These are phyloP conservation scores for Sicus ferrugineus DNA, from an alignment of 2,888 invertebrate genomes.

Conservation along the genomic window DNA sequence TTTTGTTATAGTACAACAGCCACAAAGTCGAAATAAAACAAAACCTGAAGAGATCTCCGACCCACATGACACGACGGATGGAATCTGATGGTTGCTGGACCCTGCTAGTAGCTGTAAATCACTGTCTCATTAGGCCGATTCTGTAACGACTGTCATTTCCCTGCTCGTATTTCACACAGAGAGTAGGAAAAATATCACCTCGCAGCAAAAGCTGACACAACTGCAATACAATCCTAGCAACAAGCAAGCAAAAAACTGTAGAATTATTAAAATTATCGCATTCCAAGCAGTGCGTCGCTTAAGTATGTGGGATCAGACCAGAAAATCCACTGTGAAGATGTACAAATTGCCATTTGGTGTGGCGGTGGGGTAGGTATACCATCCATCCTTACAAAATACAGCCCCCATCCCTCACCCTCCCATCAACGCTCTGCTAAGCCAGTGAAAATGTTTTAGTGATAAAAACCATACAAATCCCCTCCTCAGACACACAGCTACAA, in stretches of 20 bases:
- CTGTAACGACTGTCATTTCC: background rate
- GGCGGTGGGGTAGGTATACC: background rate
- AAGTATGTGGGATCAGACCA: constrained; percentile 28
- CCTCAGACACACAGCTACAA: constrained; percentile 38
- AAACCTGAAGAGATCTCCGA: too few species aligned
- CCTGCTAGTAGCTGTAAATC: constrained; percentile 18
- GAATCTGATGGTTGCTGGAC: background rate
- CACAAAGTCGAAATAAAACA: too few species aligned
- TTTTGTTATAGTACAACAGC: too few species aligned
- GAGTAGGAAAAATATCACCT: constrained; percentile 26
- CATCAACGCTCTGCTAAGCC: constrained; percentile 37
- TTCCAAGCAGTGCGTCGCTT: constrained; percentile 40
- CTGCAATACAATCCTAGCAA: background rate
- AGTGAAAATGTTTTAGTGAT: constrained; percentile 36
- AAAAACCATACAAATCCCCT: constrained; percentile 42
- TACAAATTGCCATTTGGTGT: constrained; percentile 51
- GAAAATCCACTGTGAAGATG: constrained; percentile 53
- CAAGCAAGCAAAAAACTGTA: constrained; percentile 17
- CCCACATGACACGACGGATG: too few species aligned
- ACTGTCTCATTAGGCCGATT: constrained; percentile 27
- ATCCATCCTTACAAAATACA: background rate
- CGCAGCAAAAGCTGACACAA: constrained; percentile 7
- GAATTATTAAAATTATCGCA: constrained; percentile 58
- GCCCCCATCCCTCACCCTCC: constrained; percentile 46
- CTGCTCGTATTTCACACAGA: constrained; percentile 24